Conservation (phyloP, 2,113 vertebrate genomes). For the Heterotis niloticus region DNA sequence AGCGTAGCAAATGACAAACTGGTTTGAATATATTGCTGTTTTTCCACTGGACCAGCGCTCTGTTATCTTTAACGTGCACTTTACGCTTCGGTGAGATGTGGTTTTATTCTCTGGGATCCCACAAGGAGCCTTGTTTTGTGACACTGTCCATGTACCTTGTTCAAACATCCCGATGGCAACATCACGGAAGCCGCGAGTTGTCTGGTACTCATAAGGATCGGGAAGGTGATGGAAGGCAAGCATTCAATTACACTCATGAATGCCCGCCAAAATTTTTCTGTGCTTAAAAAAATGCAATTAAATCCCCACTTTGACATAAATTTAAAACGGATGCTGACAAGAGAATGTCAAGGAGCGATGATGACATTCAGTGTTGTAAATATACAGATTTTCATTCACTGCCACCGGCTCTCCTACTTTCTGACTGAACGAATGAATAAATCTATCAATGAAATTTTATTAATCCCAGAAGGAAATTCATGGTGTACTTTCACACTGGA, state of each 20-base stretch:
- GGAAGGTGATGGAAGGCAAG: constrained; percentile 28
- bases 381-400: too few species aligned
- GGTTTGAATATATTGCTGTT: not conserved
- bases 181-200: constrained; percentile 50
- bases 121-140: not conserved
- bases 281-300: constrained; percentile 12
- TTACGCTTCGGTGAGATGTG: constrained; percentile 10
- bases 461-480: too few species aligned
- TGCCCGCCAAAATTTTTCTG: not conserved
- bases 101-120: too few species aligned
- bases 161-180: constrained; percentile 4
- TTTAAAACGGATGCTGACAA: not conserved
- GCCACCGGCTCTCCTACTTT: too few species aligned
- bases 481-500: too few species aligned
- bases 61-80: not conserved
- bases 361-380: not conserved
- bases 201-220: constrained; percentile 19
- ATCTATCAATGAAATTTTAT: too few species aligned
- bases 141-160: not conserved
- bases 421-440: too few species aligned
- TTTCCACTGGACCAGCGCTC: not conserved
- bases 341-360: not conserved
- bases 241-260: constrained; percentile 17
- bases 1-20: too few species aligned
- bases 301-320: not conserved